Evolutionary conservation across 2,797 vertebrate species (phyloP), one percentile per base, ranked within the genome.

Genomic region (Tachyglossus aculeatus): DNA sequence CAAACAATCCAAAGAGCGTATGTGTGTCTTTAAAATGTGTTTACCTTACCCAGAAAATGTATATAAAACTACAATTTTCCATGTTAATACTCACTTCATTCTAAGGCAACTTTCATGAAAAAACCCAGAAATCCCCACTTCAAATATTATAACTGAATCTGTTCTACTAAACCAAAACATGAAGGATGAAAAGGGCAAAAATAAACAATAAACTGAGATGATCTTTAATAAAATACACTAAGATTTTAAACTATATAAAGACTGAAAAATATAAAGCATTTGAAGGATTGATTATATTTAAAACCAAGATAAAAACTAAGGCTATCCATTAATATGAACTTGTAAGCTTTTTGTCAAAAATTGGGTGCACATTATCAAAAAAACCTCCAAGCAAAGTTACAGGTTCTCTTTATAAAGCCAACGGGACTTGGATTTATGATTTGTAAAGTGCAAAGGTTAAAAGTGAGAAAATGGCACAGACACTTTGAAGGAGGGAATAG

Each of bases 401-500:
- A 62, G 60, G 36, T 48, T 76, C 16, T 16, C n/a, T 47, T 68
- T 84, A 65, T 62, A 50, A 34, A 32, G 59, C 9, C 60, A 72
- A 36, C 18, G 57, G 44, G 43, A 41, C 25, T 44, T 48, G 67
- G 82, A 84, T 76, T 79, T 88, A 84, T 82, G 81, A 84, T 43
- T 56, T 67, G 66, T 36, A 55, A 67, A 51, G 71, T 67, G 71
- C 37, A 81, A 74, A 89, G 67, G 58, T 71, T 74, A 80, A 71
- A 82, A 59, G 8, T 52, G 73, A 74, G 67, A 80, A 78, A 80
- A 81, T 55, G 67, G 43, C 14, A 10, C 61, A 63, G 56, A 76
- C 70, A 63, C 36, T 69, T 80, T 61, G 53, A 57, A 72, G 84
- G 78, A 73, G 51, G 71, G 50, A 41, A 39, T 33, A 54, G 21